Evolutionary conservation across 2,888 invertebrate genomes (phyloP).

Genomic region (Cheilosia impressa): DNA sequence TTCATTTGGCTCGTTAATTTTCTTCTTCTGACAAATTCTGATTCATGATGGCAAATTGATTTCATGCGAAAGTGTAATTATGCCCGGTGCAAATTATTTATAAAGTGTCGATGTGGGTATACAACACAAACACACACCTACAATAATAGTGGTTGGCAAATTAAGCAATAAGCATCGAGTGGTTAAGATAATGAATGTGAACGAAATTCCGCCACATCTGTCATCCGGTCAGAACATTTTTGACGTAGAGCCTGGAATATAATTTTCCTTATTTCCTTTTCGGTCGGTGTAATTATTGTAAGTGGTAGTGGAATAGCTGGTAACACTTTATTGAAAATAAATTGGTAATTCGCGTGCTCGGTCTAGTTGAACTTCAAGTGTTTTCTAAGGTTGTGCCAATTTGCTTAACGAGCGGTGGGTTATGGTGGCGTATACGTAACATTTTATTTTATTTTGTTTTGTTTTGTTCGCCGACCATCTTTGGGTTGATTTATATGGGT

Average conservation of each 20-base stretch:
- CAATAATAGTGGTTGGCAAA: neutral
- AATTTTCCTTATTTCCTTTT: slow-evolving; percentile 6
- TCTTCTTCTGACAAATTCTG: slow-evolving; percentile 38
- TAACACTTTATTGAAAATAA: slow-evolving; percentile 32
- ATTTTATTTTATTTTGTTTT: neutral
- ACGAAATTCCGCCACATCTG: slow-evolving; percentile 20
- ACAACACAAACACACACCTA: neutral
- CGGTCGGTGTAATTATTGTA: slow-evolving; percentile 19
- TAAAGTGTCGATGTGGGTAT: neutral
- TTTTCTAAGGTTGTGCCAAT: neutral
- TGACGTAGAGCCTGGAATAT: slow-evolving; percentile 5
- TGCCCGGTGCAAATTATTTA: slow-evolving; percentile 43
- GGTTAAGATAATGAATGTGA: neutral
- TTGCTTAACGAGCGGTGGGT: neutral
- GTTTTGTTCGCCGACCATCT: too few species aligned
- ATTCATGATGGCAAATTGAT: slow-evolving; percentile 68
- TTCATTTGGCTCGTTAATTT: slow-evolving; percentile 40
- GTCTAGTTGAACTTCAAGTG: neutral
- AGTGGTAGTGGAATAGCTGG: slow-evolving; percentile 14
- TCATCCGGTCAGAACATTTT: slow-evolving; percentile 4
- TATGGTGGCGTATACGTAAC: slow-evolving; percentile 18
- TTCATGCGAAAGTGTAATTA: slow-evolving; percentile 68
- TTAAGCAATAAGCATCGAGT: neutral
- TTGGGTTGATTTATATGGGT: too few species aligned
- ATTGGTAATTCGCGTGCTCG: slow-evolving; percentile 49